Conservation (phyloP, 2,797 vertebrate species). For the Hephaestus fuliginosus region DNA sequence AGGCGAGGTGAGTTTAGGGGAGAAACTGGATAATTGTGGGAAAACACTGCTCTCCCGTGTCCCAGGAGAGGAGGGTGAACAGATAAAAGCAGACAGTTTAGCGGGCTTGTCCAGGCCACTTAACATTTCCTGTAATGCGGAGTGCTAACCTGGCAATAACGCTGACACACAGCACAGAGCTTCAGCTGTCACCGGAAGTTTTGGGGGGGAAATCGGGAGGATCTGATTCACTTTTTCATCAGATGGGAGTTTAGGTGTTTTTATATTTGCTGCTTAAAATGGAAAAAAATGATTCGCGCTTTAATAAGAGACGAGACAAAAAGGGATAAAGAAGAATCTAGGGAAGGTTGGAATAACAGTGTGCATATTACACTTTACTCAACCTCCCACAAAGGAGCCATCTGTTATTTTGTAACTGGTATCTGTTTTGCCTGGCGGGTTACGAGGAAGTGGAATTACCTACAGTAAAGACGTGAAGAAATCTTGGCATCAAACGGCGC, state of each 20-base stretch:
- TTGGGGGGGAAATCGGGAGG: conserved; percentile 25
- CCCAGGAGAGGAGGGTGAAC: conserved; percentile 49
- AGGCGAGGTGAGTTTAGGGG: conserved; percentile 49
- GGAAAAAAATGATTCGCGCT: conserved; percentile 26
- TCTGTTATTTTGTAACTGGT: conserved; percentile 71
- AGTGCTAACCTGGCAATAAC: conserved; percentile 49
- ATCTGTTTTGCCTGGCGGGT: conserved; percentile 70
- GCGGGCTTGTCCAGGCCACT: conserved; percentile 59
- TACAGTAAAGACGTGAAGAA: conserved; percentile 59
- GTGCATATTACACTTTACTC: conserved; percentile 65
- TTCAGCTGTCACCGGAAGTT: conserved; percentile 2
- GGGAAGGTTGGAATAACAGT: conserved; percentile 55
- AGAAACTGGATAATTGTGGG: conserved; percentile 75
- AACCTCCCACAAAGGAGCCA: conserved; percentile 69
- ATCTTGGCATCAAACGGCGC: conserved; percentile 45
- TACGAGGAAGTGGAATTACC: conserved; percentile 63
- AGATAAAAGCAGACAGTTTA: conserved; percentile 67
- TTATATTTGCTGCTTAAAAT: conserved; percentile 27
- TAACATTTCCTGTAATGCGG: conserved; percentile 68
- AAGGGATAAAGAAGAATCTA: conserved; percentile 31
- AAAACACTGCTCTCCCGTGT: conserved; percentile 50
- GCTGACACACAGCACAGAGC: conserved; percentile 25
- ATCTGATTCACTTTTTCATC: conserved; percentile 15
- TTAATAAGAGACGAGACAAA: conserved; percentile 20
- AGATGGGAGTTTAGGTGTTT: conserved; percentile 11